These are phyloP conservation scores for Drosophila testacea DNA, from an alignment of 2,888 invertebrate genomes.

Conservation along the genomic window DNA sequence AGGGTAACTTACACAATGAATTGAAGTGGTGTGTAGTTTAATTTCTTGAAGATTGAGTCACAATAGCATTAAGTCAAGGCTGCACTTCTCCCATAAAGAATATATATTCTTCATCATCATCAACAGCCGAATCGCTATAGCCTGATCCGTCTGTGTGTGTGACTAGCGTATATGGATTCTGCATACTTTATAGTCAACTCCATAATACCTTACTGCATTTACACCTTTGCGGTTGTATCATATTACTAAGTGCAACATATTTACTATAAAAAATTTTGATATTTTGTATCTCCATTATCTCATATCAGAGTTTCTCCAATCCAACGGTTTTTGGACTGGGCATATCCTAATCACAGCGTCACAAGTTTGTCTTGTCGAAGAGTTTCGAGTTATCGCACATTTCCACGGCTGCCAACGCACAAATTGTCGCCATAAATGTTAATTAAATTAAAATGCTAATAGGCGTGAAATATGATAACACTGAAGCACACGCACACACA, in stretches of 20 bases:
- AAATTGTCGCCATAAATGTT: constrained; percentile 78
- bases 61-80: background rate
- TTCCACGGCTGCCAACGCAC: constrained; percentile 55
- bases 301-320: background rate
- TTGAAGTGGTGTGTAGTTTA: background rate
- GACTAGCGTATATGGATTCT: too few relatives aligned
- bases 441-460: constrained; percentile 79
- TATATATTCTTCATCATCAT: too few relatives aligned
- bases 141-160: too few relatives aligned
- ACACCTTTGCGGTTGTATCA: background rate
- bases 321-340: background rate
- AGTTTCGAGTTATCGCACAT: constrained; percentile 40
- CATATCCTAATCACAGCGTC: constrained; percentile 23
- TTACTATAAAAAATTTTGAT: background rate
- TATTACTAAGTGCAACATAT: too few relatives aligned
- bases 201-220: background rate
- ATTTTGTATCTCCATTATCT: background rate
- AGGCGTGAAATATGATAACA: constrained; percentile 80
- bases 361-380: constrained; percentile 10
- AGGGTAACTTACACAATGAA: background rate
- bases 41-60: background rate
- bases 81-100: too few relatives aligned
- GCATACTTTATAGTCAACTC: too few relatives aligned
- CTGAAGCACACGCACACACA: constrained; percentile 40
- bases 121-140: too few relatives aligned